Base-by-base conservation (phyloP, 2,113 vertebrate species). In the Paratilapia polleni region DNA sequence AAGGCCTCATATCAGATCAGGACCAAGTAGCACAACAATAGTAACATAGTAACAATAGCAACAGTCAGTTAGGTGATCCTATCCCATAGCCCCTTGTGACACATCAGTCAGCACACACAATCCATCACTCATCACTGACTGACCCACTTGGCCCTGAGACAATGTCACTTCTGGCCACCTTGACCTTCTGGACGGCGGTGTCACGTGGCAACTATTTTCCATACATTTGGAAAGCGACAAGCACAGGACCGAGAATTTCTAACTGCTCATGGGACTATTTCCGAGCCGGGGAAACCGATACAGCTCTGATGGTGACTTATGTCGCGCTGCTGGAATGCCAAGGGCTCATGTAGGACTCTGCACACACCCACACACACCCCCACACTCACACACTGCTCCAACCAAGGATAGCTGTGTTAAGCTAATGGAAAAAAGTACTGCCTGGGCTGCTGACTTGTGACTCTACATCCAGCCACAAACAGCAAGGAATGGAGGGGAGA, bases 201-300 rank as follows among this genome's bases (percentile, higher is more conserved):
- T 92, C 90, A 90, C 82, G 61, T 0, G 80, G 81, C 86, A 92
- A 89, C 63, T 92, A 93, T 94, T 94, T 95, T 91, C 89, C 88
- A 80, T 91, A 90, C 83, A 81, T 91, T 90, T 68, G 61, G 59
- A 88, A 92, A 93, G 90, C 17, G 15, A 62, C 88, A 49, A 66
- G 59, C 54, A 13, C 3, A 15, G 47, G 80, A 76, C 83, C 0
- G 70, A 75, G 73, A 76, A 61, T 88, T 94, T 93, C 89, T 78
- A 74, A 92, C 83, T 66, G 84, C 87, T 79, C 24, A 78, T 24
- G 34, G 60, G 56, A 59, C 90, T 93, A 93, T 94, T 93, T 92
- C 78, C 80, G 38, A 75, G 41, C 77, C 5, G 17, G 52, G 81
- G 87, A 94, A 92, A 94, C 83, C 12, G 78, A 95, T 89, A 85